Percentiles rank a stretch among this genome's conserved stretches.
Conservation (phyloP, 2,797 vertebrate genomes). For the Martes flavigula region DNA sequence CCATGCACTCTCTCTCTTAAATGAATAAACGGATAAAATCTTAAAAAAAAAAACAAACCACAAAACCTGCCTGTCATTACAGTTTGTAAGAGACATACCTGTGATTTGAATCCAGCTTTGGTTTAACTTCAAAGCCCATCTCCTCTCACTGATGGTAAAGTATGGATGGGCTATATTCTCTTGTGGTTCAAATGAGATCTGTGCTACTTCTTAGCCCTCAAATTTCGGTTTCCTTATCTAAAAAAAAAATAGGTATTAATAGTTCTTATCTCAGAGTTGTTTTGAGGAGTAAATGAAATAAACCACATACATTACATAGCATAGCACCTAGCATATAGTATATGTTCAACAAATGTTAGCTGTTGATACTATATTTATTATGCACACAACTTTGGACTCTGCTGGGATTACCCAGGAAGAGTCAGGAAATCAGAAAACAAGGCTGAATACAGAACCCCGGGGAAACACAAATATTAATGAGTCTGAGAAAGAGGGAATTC, state of each 20-base stretch:
- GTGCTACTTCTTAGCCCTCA: background rate
- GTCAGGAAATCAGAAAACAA: background rate
- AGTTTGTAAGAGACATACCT: background rate
- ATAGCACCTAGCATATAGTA: background rate
- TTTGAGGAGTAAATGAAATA: background rate
- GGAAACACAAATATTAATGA: background rate
- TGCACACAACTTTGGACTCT: background rate
- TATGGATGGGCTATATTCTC: background rate
- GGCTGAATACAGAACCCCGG: background rate
- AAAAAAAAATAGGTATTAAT: background rate
- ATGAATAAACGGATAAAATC: no score
- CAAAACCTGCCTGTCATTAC: background rate
- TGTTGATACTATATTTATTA: background rate
- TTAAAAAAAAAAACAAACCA: no score
- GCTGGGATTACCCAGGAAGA: background rate
- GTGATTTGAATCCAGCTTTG: background rate
- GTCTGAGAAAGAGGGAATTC: conserved; percentile 18
- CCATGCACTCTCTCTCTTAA: background rate
- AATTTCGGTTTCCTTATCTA: background rate
- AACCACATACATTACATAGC: background rate
- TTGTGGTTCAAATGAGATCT: background rate
- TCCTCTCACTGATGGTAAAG: background rate
- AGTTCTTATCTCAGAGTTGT: background rate
- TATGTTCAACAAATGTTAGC: background rate
- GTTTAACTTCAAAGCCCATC: background rate